Evolutionary conservation across 2,888 invertebrate genomes (phyloP), one percentile per base, ranked within the genome.

Genomic region (Volucella bombylans): DNA sequence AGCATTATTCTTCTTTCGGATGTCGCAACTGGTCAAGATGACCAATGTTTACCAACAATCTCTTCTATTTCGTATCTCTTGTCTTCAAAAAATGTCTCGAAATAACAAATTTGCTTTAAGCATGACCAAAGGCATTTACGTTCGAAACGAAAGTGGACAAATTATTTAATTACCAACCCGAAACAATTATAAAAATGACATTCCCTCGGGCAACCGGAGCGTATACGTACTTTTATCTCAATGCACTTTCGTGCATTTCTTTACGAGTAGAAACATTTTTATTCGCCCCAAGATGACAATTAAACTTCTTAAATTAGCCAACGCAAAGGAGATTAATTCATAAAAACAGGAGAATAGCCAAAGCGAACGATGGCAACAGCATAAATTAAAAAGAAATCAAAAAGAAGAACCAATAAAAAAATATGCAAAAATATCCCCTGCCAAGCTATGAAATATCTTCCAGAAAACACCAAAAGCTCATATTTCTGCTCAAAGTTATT

Each of bases 401-500:
- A 23, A 39, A 10, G 39, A 11, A 4, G 4, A 4, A 11, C 10
- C 43, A 43, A 68, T 14, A 49, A 23, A n/a, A n/a, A 45, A 59
- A 47, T 39, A 23, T 54, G 1, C 12, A 50, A 31, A 65, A 65
- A 57, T 39, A 57, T 50, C 38, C 43, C 12, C 47, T 23, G 38
- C 15, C 57, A 45, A 54, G 54, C 43, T 54, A 52, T 41, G 31
- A 55, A 57, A 67, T 54, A 67, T 55, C 23, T 41, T 52, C 45
- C 11, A 12, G 54, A 18, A 61, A 65, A 47, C 47, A 38, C 39
- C 43, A 49, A 64, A 77, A 71, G 69, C 62, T 69, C 78, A 78
- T 71, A 71, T 71, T 64, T 71, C 69, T 57, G 64, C 49, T 47
- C n/a, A 69, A 64, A 69, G 54, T 69, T 68, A 69, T 69, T 62